Conservation (phyloP, 2,888 invertebrate genomes). For the Thera obeliscata region DNA sequence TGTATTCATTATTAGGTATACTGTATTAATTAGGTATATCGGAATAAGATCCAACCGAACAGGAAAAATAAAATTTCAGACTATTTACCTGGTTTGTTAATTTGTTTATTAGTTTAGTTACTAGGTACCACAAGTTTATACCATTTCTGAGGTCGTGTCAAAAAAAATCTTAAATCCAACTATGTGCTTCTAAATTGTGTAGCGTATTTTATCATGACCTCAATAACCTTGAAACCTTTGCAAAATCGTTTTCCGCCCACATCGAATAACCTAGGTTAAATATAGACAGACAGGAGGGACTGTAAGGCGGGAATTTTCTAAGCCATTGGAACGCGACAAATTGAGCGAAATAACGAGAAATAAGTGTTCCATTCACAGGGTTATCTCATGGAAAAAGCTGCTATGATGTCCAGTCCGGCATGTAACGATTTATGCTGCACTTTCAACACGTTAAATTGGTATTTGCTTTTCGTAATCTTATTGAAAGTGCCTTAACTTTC, state of each 20-base stretch:
- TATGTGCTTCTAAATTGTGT: background rate
- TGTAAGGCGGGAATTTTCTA: slow-evolving; percentile 50
- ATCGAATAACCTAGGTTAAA: slow-evolving; percentile 48
- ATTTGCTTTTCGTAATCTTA: no score
- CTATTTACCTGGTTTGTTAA: no score
- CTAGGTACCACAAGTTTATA: no score
- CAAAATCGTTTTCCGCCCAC: slow-evolving; percentile 44
- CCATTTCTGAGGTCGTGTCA: background rate
- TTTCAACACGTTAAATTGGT: no score
- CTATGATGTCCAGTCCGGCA: background rate
- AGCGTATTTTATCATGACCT: background rate
- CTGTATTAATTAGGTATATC: no score
- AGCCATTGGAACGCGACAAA: slow-evolving; percentile 51
- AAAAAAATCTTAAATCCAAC: background rate
- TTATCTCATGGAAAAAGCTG: background rate
- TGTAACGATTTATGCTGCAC: background rate
- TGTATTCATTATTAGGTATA: no score
- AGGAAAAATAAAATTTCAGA: no score
- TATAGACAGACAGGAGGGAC: slow-evolving; percentile 49
- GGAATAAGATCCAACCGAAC: no score
- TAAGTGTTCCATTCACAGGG: slow-evolving; percentile 29
- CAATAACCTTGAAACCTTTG: slow-evolving; percentile 38
- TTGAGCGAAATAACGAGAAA: slow-evolving; percentile 46
- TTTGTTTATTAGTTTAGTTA: no score
- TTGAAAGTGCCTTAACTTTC: no score